Base-by-base conservation (phyloP, 2,888 invertebrate species). In the Agrilus mali region DNA sequence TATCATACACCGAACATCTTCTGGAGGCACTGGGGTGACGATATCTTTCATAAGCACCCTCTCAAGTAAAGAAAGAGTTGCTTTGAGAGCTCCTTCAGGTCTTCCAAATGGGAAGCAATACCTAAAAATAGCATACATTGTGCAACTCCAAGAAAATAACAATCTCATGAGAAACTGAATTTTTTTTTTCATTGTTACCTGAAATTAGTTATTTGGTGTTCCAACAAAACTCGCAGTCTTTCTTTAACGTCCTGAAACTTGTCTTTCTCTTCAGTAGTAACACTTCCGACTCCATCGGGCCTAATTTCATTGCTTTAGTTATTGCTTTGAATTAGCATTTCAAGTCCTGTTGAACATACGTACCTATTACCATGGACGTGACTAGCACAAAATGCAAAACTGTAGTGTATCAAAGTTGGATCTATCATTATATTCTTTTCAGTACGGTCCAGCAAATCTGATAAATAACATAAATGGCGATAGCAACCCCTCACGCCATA, bases 361-460 rank as follows among this genome's bases (percentile, higher is more conserved):
- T 75, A 93, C 92, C 92, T 86, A 75, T 97, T 98, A 52, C 98
- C 98, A 65, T 97, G 95, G 8, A 99, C 97, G 69, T 98, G 98
- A 58, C 92, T 95, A 42, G 97, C 97, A 71, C 98, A 98, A 73
- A 96, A 99, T 37, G 97, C 97, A 71, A 97, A 99, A 60, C 95
- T 94, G 71, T 92, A 98, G 71, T 99, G 97, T 65, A 98, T 94
- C 48, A 99, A 75, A 1, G 95, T 97, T 0, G 98, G 98, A 71
- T 98, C 98, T 49, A 98, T 94, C 75, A 97, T 90, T 55, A 88
- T 77, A 48, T 72, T 72, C 58, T 90, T 89, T 67, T 97, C 95
- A 1, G 95, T 93, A 49, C 92, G 80, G 63, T 95, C 94, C 54
- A 99, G 74, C 39, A 99, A 77, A 67, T 98, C 97, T 50, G 86